Percentiles rank a stretch among this genome's conserved stretches.
Conservation (phyloP, 2,888 invertebrate species). For the Andrena marginata region DNA sequence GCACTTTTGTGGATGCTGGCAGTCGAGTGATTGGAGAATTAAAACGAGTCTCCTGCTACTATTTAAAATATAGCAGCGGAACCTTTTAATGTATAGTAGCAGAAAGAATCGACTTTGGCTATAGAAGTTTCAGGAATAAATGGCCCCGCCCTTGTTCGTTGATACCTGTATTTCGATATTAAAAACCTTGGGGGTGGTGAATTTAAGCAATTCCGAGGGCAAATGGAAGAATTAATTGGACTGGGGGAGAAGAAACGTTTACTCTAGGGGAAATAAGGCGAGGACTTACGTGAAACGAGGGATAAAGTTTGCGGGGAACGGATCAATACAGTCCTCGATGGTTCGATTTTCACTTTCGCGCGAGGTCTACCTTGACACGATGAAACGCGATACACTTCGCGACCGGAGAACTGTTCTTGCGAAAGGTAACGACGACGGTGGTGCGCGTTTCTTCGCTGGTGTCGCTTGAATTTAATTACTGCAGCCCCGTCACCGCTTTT, state of each 20-base stretch:
- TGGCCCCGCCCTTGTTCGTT: no score
- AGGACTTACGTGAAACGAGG: not conserved
- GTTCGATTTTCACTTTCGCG: conserved; percentile 47
- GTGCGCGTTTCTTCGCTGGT: conserved; percentile 16
- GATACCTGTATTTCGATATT: no score
- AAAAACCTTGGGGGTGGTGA: not conserved
- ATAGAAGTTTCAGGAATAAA: no score
- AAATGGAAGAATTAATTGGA: not conserved
- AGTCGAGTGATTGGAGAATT: conserved; percentile 9
- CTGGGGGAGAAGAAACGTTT: not conserved
- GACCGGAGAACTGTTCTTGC: conserved; percentile 26
- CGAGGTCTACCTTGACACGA: conserved; percentile 16
- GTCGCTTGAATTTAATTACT: conserved; percentile 56
- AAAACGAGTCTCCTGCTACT: no score
- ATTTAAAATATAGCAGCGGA: no score
- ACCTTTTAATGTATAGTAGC: no score
- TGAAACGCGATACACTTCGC: conserved; percentile 30
- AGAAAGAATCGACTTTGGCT: no score
- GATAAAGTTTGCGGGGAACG: not conserved
- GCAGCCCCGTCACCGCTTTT: conserved; percentile 15
- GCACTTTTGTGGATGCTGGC: conserved; percentile 14
- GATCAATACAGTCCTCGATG: conserved; percentile 16
- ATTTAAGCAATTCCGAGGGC: not conserved
- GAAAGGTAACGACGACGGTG: conserved; percentile 16
- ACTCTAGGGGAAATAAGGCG: not conserved